Conservation (phyloP, 2,113 vertebrate species). For the Grammomys dolichurus region DNA sequence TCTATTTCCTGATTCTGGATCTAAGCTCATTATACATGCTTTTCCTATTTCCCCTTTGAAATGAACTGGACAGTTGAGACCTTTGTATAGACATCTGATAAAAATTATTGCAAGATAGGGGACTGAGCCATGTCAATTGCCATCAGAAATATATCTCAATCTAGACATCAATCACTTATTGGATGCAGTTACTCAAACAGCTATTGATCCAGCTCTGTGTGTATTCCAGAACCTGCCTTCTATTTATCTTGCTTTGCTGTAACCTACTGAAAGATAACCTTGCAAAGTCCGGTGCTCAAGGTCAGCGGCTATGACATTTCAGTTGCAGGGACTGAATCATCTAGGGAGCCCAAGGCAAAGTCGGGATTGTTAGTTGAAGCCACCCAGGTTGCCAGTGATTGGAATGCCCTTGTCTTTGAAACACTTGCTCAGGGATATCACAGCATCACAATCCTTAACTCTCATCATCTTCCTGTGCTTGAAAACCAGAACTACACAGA, state of each 20-base stretch:
- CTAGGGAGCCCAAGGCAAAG: conserved; percentile 18
- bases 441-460: not conserved
- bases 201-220: conserved; percentile 58
- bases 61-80: not conserved
- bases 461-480: not conserved
- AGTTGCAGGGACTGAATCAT: not conserved
- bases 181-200: conserved; percentile 38
- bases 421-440: conserved; percentile 18
- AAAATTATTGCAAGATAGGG: conserved; percentile 59
- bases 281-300: conserved; percentile 23
- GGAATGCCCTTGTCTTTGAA: not conserved
- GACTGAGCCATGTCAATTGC: conserved; percentile 13
- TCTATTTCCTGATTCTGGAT: conserved; percentile 38
- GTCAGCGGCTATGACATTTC: conserved; percentile 49
- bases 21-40: conserved; percentile 13
- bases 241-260: conserved; percentile 27
- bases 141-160: conserved; percentile 51
- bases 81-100: conserved; percentile 49
- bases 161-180: conserved; percentile 25
- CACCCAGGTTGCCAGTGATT: not conserved
- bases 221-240: conserved; percentile 41
- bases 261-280: conserved; percentile 36
- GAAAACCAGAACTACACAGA: not conserved
- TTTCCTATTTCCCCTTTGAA: conserved; percentile 3
- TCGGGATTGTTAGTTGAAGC: not conserved